phyloP scores from a whole-genome alignment of 2,888 invertebrate genomes.

The Raillietiella orientalis region DNA sequence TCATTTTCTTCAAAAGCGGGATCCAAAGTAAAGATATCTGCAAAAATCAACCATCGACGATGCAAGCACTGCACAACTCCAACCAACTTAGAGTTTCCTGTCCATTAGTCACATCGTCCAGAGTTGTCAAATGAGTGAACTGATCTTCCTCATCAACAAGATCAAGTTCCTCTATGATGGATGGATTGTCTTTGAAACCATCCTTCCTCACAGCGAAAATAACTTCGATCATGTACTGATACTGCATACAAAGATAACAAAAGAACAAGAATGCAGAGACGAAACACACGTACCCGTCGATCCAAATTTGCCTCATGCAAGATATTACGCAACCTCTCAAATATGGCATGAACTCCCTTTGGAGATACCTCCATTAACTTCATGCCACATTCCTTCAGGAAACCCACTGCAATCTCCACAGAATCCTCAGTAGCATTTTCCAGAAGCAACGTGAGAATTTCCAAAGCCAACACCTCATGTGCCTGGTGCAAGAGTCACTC shows the following conservation, averaged over 20 bases:
- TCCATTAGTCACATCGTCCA: conserved; percentile 61
- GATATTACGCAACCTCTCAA: conserved; percentile 75
- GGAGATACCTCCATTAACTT: conserved; percentile 57
- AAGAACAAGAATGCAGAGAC: background rate
- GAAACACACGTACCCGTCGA: conserved; percentile 21
- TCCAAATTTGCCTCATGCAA: conserved; percentile 74
- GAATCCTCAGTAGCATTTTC: conserved; percentile 92
- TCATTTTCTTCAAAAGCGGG: conserved; percentile 71
- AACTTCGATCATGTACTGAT: conserved; percentile 84
- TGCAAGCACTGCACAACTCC: conserved; percentile 2
- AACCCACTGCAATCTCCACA: conserved; percentile 81
- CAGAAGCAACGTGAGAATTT: conserved; percentile 65
- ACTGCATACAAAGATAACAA: conserved; percentile 11
- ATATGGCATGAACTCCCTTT: conserved; percentile 45
- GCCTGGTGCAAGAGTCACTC: conserved; percentile 17
- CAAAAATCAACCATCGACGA: conserved; percentile 10
- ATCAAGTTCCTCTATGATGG: conserved; percentile 59
- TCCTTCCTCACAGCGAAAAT: conserved; percentile 47
- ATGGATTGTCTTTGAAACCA: conserved; percentile 73
- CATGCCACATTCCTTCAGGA: conserved; percentile 84
- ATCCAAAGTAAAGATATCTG: conserved; percentile 89
- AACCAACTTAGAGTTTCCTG: conserved; percentile 66
- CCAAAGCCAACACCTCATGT: conserved; percentile 78
- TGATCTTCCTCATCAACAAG: conserved; percentile 89
- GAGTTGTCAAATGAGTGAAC: conserved; percentile 65